Evolutionary conservation across 1,140 invertebrate genomes (phyloP), one percentile per base, ranked within the genome.

Genomic region (Battus philenor): DNA sequence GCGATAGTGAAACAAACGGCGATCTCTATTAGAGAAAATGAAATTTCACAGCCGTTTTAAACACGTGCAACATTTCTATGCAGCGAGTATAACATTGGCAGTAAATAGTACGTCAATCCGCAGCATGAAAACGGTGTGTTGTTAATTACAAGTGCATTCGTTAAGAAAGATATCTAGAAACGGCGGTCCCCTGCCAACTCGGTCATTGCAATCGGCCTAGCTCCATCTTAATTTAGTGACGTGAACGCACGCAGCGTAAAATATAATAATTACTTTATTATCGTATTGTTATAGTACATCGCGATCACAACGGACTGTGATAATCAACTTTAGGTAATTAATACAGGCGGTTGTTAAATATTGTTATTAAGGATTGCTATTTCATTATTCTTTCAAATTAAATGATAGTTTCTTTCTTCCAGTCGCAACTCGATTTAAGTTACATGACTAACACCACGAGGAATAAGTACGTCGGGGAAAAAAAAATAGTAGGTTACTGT

Each of bases 141-240:
- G 59, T 68, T 68, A 72, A 72, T 66, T 71, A 36, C 53, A 44
- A 59, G 55, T 60, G 55, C 61, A 54, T 62, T 59, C 56, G 51
- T 56, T 55, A 61, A 50, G 47, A 66, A 62, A 51, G 48, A 15
- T 45, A 45, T 49, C 54, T 49, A 54, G 53, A 50, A 59, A 43
- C 49, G 50, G 30, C 47, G 52, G 39, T n/a, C 43, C 43, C 58
- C 57, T 71, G 65, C 61, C 59, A 73, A 77, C 48, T 74, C 57
- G 65, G 57, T 66, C 66, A 73, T 64, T 68, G 66, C 66, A 71
- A 77, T 56, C 61, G 55, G 55, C 56, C n/a, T 38, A 44, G 36
- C 45, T 24, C 34, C 44, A 29, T 30, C 38, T 53, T 53, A 36
- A 41, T 41, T 36, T 13, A 11, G 26, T 41, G 36, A 39, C 10